Percentiles rank a stretch among this genome's conserved stretches.
phyloP scores from a whole-genome alignment of 2,888 invertebrate species.

The Cheilosia urbana region DNA sequence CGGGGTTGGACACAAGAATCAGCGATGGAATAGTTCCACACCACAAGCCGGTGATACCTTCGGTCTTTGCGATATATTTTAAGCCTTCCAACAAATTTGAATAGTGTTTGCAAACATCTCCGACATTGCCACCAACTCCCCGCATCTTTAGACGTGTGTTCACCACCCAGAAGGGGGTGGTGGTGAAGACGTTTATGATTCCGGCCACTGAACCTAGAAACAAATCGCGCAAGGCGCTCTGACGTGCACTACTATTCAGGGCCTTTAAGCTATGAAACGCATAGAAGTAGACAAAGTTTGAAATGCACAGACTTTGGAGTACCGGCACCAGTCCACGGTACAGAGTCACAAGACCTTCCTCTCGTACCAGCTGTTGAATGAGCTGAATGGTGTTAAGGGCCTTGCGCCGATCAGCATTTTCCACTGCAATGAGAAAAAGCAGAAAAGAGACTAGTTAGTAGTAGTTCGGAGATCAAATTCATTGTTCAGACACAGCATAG shows the following conservation, averaged over 20 bases:
- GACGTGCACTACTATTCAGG: constrained; percentile 82
- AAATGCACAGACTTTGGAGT: constrained; percentile 92
- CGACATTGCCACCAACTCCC: constrained; percentile 83
- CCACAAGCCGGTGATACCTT: constrained; percentile 92
- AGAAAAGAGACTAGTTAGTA: not conserved
- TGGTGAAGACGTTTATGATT: constrained; percentile 91
- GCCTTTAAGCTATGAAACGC: constrained; percentile 93
- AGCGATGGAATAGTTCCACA: constrained; percentile 93
- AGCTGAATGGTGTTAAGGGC: constrained; percentile 88
- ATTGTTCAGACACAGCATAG: no score
- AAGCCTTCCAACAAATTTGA: constrained; percentile 87
- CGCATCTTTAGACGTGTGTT: constrained; percentile 94
- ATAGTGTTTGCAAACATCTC: constrained; percentile 82
- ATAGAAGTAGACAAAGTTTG: constrained; percentile 98
- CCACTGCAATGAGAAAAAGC: constrained; percentile 86
- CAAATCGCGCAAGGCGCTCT: constrained; percentile 89
- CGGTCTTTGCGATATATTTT: constrained; percentile 88
- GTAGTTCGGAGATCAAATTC: not conserved
- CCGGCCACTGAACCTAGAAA: constrained; percentile 92
- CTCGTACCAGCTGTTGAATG: constrained; percentile 87
- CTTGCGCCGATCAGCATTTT: constrained; percentile 87
- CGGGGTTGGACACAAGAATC: constrained; percentile 94
- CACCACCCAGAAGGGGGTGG: constrained; percentile 96
- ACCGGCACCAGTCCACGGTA: constrained; percentile 92
- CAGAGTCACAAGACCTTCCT: constrained; percentile 88